A percentile compares a stretch with the other conserved stretches of the same genome.
Conservation (phyloP, 2,888 invertebrate genomes). For the Diplazon laetatorius region DNA sequence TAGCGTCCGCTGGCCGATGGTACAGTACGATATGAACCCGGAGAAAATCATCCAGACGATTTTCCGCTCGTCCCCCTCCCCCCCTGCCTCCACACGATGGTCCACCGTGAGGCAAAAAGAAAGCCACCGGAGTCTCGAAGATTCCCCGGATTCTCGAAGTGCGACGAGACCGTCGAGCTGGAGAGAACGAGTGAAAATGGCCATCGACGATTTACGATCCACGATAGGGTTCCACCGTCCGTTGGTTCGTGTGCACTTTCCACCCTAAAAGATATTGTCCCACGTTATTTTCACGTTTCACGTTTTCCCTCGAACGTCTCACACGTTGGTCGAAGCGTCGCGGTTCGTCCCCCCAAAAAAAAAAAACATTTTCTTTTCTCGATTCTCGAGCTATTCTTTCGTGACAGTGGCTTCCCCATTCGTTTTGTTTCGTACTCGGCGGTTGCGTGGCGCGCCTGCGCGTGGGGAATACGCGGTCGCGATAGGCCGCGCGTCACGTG, state of each 20-base stretch:
- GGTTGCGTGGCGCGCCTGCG: not conserved
- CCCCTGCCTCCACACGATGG: too few relatives aligned
- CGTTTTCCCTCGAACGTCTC: constrained; percentile 48
- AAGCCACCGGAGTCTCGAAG: constrained; percentile 42
- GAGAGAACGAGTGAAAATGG: constrained; percentile 64
- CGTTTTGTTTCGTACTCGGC: not conserved
- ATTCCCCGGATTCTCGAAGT: constrained; percentile 31
- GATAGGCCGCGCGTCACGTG: too few relatives aligned
- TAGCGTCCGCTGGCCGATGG: constrained; percentile 61
- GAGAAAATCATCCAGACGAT: constrained; percentile 64
- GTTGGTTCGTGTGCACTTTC: constrained; percentile 74
- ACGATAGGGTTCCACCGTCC: constrained; percentile 66
- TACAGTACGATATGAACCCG: constrained; percentile 56
- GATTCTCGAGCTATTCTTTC: constrained; percentile 46
- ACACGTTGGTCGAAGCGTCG: constrained; percentile 30
- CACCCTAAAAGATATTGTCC: constrained; percentile 77
- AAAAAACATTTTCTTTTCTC: constrained; percentile 45
- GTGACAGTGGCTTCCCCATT: constrained; percentile 39
- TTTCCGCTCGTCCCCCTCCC: constrained; percentile 49
- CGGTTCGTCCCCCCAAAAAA: constrained; percentile 39
- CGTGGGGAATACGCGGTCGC: not conserved
- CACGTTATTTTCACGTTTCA: constrained; percentile 74
- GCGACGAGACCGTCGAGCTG: constrained; percentile 34
- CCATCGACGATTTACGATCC: constrained; percentile 67
- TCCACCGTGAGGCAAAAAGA: constrained; percentile 47